Evolutionary conservation across 2,888 invertebrate genomes (phyloP).

Genomic region (Chrysopilus asiliformis): DNA sequence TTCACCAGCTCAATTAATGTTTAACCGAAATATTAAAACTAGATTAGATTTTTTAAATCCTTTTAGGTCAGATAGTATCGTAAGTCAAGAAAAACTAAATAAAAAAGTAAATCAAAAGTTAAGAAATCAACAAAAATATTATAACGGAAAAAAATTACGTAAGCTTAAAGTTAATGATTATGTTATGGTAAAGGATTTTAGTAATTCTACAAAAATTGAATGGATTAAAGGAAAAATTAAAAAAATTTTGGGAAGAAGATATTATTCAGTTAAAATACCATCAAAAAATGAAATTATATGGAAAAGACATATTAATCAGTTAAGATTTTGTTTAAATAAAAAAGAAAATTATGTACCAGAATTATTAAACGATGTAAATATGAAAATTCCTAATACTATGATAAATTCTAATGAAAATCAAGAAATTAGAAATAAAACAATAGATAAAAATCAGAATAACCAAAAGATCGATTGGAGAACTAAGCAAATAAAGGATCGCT

Average conservation of each 20-base stretch:
- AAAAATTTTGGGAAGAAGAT: conserved; percentile 5
- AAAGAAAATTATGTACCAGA: no score
- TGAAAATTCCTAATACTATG: no score
- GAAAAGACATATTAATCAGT: conserved; percentile 6
- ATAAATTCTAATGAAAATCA: no score
- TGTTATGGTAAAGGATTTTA: conserved; percentile 6
- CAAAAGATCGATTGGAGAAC: no score
- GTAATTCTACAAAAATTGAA: no score
- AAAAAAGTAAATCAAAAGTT: conserved; percentile 1
- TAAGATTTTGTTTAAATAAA: no score
- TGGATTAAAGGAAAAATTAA: conserved; percentile 6
- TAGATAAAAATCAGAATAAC: no score
- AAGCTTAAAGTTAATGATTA: conserved; percentile 2
- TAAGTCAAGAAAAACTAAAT: neutral
- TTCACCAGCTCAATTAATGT: conserved; percentile 14
- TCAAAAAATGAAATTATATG: no score
- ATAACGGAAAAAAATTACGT: conserved; percentile 1
- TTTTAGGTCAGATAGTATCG: no score
- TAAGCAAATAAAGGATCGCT: no score
- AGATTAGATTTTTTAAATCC: conserved; percentile 14
- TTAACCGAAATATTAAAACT: conserved; percentile 12
- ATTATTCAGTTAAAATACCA: conserved; percentile 4
- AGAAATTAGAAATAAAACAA: no score
- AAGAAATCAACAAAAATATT: conserved; percentile 3
- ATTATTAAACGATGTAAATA: no score